Base-by-base conservation (phyloP, 2,888 invertebrate genomes). In the Agrilus biguttatus region DNA sequence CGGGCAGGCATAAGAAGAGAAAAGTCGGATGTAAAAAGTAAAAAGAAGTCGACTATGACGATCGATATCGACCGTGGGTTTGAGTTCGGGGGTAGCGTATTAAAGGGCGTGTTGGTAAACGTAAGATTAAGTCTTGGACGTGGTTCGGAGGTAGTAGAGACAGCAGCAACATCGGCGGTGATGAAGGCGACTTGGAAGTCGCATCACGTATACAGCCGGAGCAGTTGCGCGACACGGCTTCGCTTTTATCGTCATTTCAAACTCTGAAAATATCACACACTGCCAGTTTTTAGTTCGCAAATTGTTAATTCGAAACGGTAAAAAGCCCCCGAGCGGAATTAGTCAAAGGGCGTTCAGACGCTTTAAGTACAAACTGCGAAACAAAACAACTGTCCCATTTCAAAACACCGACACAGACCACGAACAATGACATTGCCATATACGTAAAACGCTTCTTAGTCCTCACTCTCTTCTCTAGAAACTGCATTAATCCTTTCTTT, bases 191-290 rank as follows among this genome's bases (percentile, higher is more conserved):
- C 49, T 53, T 49, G 43, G 45, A 40, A 60, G 53, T 59, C 59
- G 47, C 47, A 59, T 60, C 60, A 60, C 60, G 60, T 60, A 55
- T 45, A 45, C 51, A 47, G 53, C 56, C 54, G 53, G 53, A 58
- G 61, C 59, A 55, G 55, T 55, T 56, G 58, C 57, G 55, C 60
- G 60, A 62, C 61, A 61, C 58, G 60, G 58, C 58, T 60, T 60
- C 61, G 60, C 61, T 62, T 61, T 62, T 61, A 62, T 60, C 61
- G 61, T 60, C 60, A 59, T 60, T 61, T 60, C 60, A 58, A 61
- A 60, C 59, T 53, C 55, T 55, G 58, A 62, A 62, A 61, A 61
- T 60, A 61, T 60, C 60, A 59, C 59, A 60, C 58, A 59, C 60
- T 59, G 55, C 55, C 55, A 58, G 57, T 58, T 60, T 60, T 60